These are phyloP conservation scores for Nycticebus coucang DNA, from an alignment of 2,113 vertebrate species.

Conservation along the genomic window DNA sequence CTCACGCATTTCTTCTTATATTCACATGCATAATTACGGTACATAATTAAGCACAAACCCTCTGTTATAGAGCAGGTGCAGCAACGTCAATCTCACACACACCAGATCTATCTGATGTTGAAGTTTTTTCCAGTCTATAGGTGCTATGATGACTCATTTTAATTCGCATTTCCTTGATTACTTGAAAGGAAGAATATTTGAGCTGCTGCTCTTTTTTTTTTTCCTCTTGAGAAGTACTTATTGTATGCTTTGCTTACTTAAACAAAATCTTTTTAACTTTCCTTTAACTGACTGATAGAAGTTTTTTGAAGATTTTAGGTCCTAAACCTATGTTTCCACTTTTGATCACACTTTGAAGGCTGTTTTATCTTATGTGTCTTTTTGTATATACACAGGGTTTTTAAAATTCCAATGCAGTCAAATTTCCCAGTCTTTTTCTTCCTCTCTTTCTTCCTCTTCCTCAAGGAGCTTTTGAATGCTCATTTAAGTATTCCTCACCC, in stretches of 20 bases:
- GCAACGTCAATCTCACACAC: neutral
- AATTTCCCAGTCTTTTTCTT: neutral
- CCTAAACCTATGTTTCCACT: neutral
- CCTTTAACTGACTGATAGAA: neutral
- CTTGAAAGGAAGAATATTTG: neutral
- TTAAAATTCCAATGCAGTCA: neutral
- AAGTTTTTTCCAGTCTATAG: neutral
- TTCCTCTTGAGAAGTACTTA: neutral
- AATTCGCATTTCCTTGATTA: neutral
- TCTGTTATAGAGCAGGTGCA: neutral
- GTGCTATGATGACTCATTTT: neutral
- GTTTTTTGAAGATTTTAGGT: neutral
- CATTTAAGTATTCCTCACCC: neutral
- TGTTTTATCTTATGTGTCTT: neutral
- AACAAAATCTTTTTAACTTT: neutral
- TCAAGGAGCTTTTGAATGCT: neutral
- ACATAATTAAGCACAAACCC: neutral
- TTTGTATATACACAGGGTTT: neutral
- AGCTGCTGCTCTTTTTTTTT: neutral
- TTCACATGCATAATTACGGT: neutral
- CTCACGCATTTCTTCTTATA: neutral
- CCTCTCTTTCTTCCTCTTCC: no score
- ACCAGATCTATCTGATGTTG: neutral
- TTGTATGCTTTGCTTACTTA: neutral
- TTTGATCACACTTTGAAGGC: neutral